Percentiles rank a stretch among this genome's conserved stretches.
Evolutionary conservation across 2,888 invertebrate genomes (phyloP).

Genomic region (Hipparchia semele): DNA sequence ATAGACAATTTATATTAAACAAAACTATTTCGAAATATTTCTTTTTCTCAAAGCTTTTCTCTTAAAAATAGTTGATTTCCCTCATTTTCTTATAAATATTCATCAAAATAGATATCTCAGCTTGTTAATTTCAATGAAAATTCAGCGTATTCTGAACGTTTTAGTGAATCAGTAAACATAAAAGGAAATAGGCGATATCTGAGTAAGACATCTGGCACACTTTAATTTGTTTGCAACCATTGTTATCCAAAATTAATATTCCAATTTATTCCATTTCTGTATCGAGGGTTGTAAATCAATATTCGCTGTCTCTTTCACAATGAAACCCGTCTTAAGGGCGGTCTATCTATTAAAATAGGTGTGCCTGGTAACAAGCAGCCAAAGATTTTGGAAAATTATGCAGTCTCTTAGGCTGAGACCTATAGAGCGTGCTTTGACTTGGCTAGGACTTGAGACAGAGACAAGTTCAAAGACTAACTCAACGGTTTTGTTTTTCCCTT

Average conservation of each 20-base stretch:
- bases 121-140: background rate
- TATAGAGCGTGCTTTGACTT: no score
- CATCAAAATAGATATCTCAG: background rate
- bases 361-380: background rate
- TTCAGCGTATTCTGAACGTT: background rate
- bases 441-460: no score
- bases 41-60: no score
- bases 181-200: slow-evolving; percentile 67
- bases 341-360: slow-evolving; percentile 27
- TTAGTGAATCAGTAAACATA: slow-evolving; percentile 61
- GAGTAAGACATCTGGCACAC: slow-evolving; percentile 77
- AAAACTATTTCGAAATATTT: no score
- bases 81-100: background rate
- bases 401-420: background rate
- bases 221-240: slow-evolving; percentile 80
- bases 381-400: background rate
- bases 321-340: slow-evolving; percentile 35
- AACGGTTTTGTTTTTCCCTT: no score
- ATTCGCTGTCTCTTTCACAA: slow-evolving; percentile 65
- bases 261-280: slow-evolving; percentile 81
- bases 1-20: no score
- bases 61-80: no score
- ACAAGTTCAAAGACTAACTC: background rate
- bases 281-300: slow-evolving; percentile 78
- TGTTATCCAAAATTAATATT: slow-evolving; percentile 82